These are phyloP conservation scores for Grallaria varia DNA, from an alignment of 2,113 vertebrate genomes.

Conservation along the genomic window DNA sequence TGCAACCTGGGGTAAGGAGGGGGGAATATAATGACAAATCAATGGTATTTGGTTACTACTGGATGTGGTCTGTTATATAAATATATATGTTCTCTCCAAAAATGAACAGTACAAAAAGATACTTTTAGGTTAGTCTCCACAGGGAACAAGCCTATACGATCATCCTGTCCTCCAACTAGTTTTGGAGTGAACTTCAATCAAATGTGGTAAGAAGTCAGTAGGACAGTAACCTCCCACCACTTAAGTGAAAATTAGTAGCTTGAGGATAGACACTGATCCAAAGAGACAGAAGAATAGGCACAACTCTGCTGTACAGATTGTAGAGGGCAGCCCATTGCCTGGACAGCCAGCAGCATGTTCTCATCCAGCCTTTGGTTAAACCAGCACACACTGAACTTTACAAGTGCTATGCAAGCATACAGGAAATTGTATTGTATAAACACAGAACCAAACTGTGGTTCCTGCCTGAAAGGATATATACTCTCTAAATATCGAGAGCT, in stretches of 20 bases:
- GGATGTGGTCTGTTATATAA: neutral
- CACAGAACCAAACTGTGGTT: neutral
- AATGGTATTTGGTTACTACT: neutral
- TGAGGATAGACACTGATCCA: neutral
- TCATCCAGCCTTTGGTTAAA: neutral
- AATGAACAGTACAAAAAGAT: neutral
- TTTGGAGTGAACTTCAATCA: neutral
- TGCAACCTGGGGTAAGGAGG: rapidly evolving
- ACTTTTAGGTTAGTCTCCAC: neutral
- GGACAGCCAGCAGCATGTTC: neutral
- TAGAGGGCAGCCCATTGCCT: neutral
- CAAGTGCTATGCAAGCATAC: neutral
- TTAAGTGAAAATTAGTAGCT: neutral
- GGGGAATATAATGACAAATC: neutral
- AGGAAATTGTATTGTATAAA: neutral
- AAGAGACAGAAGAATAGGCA: neutral
- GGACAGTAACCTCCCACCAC: neutral
- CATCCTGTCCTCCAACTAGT: neutral
- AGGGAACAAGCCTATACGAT: neutral
- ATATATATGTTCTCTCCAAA: neutral
- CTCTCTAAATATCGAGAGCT: neutral
- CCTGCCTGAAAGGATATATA: neutral
- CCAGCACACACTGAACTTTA: neutral
- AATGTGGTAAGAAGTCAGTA: neutral
- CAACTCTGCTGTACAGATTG: neutral